Evolutionary conservation across 2,113 vertebrate genomes (phyloP).

Genomic region (Pampusana beccarii): DNA sequence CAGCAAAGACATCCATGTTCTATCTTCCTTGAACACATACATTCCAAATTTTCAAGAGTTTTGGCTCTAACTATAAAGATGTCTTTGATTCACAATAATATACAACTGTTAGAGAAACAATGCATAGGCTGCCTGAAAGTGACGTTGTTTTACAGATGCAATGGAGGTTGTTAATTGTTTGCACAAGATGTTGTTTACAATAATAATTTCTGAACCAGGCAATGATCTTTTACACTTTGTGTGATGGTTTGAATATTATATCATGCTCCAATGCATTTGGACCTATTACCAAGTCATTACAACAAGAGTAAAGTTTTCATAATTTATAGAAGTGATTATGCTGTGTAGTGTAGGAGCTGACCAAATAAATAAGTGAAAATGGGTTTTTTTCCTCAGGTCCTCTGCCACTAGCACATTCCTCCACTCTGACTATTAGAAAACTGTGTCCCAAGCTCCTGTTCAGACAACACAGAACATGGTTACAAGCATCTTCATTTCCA

Average conservation of each 20-base stretch:
- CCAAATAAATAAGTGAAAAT: slow-evolving; percentile 52
- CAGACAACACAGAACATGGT: not conserved
- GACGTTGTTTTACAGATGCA: slow-evolving; percentile 27
- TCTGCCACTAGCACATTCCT: not conserved
- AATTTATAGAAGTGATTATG: slow-evolving; percentile 65
- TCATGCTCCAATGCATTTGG: slow-evolving; percentile 43
- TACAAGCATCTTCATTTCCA: not conserved
- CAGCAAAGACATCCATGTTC: not conserved
- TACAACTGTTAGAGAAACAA: not conserved
- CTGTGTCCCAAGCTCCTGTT: not conserved
- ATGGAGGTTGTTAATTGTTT: slow-evolving; percentile 41
- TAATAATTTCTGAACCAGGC: slow-evolving; percentile 49
- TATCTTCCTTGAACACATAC: not conserved
- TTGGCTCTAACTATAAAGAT: not conserved
- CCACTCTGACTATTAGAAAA: not conserved
- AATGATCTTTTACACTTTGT: not conserved
- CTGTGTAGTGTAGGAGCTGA: not conserved
- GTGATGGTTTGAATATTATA: slow-evolving; percentile 39
- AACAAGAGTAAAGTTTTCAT: slow-evolving; percentile 48
- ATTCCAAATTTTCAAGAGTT: not conserved
- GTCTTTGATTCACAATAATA: not conserved
- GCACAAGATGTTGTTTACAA: slow-evolving; percentile 35
- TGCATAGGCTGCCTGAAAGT: not conserved
- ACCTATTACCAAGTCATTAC: slow-evolving; percentile 66
- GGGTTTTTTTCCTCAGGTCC: not conserved